Percentiles rank a stretch among this genome's conserved stretches.
Evolutionary conservation across 2,113 vertebrate species (phyloP).

Genomic region (Chamaetylas fuelleborni): DNA sequence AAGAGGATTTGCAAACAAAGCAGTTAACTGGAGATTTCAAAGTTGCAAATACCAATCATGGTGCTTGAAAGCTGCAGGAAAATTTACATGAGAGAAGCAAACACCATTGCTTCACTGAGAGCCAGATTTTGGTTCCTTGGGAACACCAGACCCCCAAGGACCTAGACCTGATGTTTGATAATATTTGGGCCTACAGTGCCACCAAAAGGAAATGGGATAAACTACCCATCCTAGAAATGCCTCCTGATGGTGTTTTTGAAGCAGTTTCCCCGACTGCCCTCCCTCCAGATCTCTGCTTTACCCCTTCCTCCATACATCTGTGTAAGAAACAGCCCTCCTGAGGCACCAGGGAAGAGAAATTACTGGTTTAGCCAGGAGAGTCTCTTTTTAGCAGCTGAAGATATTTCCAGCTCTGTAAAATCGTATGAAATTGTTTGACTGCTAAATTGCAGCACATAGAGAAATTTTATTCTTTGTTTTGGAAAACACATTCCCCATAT

Average conservation of each 20-base stretch:
- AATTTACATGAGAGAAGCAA: not conserved
- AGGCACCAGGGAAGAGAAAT: not conserved
- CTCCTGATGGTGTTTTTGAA: fast-evolving
- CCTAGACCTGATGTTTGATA: not conserved
- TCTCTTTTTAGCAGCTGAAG: not conserved
- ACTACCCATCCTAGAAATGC: not conserved
- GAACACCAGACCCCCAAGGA: not conserved
- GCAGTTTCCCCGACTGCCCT: not conserved
- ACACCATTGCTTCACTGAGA: not conserved
- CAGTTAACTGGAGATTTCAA: not conserved
- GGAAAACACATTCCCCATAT: no score
- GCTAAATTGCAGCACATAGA: not conserved
- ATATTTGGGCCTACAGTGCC: slow-evolving; percentile 43
- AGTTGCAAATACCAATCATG: not conserved
- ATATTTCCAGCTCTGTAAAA: not conserved
- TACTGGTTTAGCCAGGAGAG: fast-evolving
- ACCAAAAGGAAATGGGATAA: slow-evolving; percentile 38
- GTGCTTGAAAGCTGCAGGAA: not conserved
- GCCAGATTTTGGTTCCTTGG: not conserved
- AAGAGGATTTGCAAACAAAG: not conserved
- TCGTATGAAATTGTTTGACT: not conserved
- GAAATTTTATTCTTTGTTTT: not conserved
- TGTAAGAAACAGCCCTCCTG: not conserved
- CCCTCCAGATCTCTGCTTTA: not conserved
- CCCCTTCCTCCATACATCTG: fast-evolving